phyloP scores from a whole-genome alignment of 2,888 invertebrate species.

The Patella depressa region DNA sequence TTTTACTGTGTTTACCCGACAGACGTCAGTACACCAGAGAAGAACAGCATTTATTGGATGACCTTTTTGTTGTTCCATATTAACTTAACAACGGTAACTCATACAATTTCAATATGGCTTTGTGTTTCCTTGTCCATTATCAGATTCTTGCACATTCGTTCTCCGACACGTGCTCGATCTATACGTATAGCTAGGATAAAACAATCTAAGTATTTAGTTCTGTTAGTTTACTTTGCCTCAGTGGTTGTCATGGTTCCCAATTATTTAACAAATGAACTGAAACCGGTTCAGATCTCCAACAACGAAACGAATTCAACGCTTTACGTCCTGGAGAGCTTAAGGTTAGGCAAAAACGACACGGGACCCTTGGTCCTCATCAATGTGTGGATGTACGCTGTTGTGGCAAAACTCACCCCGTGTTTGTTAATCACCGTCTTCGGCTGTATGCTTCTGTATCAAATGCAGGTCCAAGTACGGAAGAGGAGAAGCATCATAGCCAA shows the following conservation, averaged over 20 bases:
- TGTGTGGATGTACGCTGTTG: conserved; percentile 92
- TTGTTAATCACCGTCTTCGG: conserved; percentile 82
- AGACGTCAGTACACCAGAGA: conserved; percentile 44
- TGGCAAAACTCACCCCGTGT: conserved; percentile 92
- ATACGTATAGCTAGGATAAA: conserved; percentile 79
- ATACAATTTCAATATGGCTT: conserved; percentile 93
- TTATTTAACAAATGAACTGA: conserved; percentile 79
- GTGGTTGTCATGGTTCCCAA: conserved; percentile 87
- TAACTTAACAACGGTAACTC: conserved; percentile 87
- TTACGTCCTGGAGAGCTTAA: conserved; percentile 50
- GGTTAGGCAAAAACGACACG: conserved; percentile 52
- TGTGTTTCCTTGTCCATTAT: conserved; percentile 93
- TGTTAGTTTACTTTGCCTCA: conserved; percentile 87
- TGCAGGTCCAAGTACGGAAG: conserved; percentile 55
- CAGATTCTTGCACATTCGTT: conserved; percentile 80
- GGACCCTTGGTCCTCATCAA: conserved; percentile 73
- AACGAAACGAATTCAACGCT: conserved; percentile 39
- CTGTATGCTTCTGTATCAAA: conserved; percentile 67
- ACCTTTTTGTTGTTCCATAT: conserved; percentile 80
- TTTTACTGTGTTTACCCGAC: conserved; percentile 61
- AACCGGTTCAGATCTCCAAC: conserved; percentile 35
- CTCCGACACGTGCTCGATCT: conserved; percentile 82
- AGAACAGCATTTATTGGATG: conserved; percentile 70
- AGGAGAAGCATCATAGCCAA: conserved; percentile 53
- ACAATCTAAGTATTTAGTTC: conserved; percentile 82